Conservation (phyloP, 2,888 invertebrate species). For the Liposcelis brunnea region DNA sequence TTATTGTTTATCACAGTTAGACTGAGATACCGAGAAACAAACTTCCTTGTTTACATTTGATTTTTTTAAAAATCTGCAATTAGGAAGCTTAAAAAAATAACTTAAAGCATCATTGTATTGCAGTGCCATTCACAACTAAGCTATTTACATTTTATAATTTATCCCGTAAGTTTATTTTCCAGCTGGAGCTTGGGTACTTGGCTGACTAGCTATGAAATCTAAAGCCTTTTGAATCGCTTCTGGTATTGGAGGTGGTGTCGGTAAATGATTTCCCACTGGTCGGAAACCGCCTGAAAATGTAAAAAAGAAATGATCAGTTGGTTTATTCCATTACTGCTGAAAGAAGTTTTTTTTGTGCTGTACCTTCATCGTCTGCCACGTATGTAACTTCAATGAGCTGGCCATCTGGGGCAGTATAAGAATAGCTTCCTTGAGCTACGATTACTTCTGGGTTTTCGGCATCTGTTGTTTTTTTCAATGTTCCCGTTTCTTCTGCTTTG, state of each 20-base stretch:
- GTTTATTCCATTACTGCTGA: slow-evolving; percentile 21
- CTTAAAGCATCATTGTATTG: too few relatives aligned
- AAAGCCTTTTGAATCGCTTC: slow-evolving; percentile 50
- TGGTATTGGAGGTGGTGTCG: slow-evolving; percentile 68
- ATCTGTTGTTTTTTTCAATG: slow-evolving; percentile 29
- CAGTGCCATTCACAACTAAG: too few relatives aligned
- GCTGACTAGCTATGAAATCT: slow-evolving; percentile 44
- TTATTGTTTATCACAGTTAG: too few relatives aligned
- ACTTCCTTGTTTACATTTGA: too few relatives aligned
- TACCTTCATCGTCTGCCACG: slow-evolving; percentile 51
- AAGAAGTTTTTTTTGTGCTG: slow-evolving; percentile 12
- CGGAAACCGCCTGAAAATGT: slow-evolving; percentile 19
- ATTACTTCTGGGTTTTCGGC: slow-evolving; percentile 34
- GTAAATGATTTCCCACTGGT: slow-evolving; percentile 49
- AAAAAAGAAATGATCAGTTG: slow-evolving; percentile 15
- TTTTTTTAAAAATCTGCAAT: too few relatives aligned
- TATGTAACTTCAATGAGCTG: slow-evolving; percentile 41
- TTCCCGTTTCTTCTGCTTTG: slow-evolving; percentile 37
- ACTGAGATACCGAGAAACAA: too few relatives aligned
- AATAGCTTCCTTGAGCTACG: slow-evolving; percentile 39
- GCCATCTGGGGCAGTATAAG: slow-evolving; percentile 50
- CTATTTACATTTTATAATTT: too few relatives aligned
- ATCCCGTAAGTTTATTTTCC: too few relatives aligned
- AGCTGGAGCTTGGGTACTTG: too few relatives aligned
- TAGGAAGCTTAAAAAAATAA: too few relatives aligned